Percentiles rank a stretch among this genome's conserved stretches.
Conservation (phyloP, 2,888 invertebrate genomes). For the Hydroisotoma schaefferi region DNA sequence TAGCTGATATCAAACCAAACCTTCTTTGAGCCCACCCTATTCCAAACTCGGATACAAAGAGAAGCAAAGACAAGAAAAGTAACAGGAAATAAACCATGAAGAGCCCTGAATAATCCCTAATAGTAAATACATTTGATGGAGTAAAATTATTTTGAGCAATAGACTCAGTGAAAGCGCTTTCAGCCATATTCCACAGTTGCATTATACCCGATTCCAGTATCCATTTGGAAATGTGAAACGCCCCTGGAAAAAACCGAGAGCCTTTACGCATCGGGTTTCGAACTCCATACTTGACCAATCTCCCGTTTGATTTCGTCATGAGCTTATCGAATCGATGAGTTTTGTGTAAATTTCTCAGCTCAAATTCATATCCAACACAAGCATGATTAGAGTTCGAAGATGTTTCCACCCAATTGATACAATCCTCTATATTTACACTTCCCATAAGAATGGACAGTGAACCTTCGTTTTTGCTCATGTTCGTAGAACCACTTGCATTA, state of each 20-base stretch:
- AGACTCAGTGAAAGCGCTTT: conserved; percentile 37
- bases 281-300: background rate
- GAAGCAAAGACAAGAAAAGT: conserved; percentile 25
- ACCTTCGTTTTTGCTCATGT: no score
- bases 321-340: conserved; percentile 34
- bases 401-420: conserved; percentile 41
- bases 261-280: conserved; percentile 12
- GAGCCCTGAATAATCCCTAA: conserved; percentile 40
- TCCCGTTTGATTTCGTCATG: conserved; percentile 26
- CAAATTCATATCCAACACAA: conserved; percentile 45
- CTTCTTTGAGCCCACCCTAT: background rate
- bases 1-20: background rate
- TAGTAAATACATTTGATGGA: conserved; percentile 32
- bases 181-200: conserved; percentile 40
- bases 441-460: conserved; percentile 20
- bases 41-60: conserved; percentile 31
- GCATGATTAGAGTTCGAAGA: conserved; percentile 32
- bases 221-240: conserved; percentile 39
- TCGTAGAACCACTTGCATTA: background rate
- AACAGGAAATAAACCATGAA: conserved; percentile 35
- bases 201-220: conserved; percentile 41
- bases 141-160: background rate
- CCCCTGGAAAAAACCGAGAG: conserved; percentile 27
- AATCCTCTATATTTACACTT: conserved; percentile 40
- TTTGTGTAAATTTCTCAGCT: conserved; percentile 40